phyloP scores from a whole-genome alignment of 1,140 invertebrate genomes.

The Nasonia vitripennis region DNA sequence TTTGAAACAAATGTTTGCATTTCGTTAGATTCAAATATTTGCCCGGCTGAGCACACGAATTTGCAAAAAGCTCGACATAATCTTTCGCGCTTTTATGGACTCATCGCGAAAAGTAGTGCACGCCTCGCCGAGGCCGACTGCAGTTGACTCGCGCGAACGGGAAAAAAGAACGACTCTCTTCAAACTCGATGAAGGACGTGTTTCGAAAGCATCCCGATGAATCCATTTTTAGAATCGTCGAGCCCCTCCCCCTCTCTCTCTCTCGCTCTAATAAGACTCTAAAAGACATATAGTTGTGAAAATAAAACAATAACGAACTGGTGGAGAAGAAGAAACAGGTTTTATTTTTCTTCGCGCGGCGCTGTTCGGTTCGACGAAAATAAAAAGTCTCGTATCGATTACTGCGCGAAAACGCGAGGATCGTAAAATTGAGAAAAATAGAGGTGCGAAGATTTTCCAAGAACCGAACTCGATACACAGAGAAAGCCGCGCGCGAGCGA shows the following conservation, averaged over 20 bases:
- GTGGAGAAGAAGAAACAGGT: no score
- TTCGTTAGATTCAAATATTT: neutral
- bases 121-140: conserved; percentile 22
- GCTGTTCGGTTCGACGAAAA: no score
- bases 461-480: neutral
- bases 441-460: neutral
- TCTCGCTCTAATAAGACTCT: neutral
- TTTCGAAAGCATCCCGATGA: conserved; percentile 40
- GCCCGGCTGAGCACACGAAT: neutral
- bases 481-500: conserved; percentile 25
- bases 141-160: conserved; percentile 1
- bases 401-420: no score
- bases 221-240: conserved; percentile 21
- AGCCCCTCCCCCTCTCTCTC: neutral
- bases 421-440: neutral
- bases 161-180: conserved; percentile 37
- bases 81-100: neutral
- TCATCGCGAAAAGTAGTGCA: neutral
- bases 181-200: conserved; percentile 45
- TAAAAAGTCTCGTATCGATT: no score
- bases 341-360: no score
- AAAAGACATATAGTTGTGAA: neutral
- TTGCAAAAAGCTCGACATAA: neutral
- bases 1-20: neutral
- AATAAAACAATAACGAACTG: no score